Evolutionary conservation across 2,888 invertebrate species (phyloP).

Genomic region (Oxytorus armatus): DNA sequence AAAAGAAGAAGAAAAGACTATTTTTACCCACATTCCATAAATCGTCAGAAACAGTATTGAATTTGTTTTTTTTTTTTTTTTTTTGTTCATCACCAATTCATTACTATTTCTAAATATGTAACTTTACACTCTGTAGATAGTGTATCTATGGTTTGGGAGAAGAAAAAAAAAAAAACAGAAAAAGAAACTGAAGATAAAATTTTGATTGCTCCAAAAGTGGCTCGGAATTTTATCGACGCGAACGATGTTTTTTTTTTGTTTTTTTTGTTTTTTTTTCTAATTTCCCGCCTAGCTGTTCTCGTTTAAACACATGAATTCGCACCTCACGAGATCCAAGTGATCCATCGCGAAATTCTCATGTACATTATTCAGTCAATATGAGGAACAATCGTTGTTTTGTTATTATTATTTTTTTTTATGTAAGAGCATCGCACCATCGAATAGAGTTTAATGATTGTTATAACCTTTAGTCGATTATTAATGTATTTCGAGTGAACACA

Average conservation of each 20-base stretch:
- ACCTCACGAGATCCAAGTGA: too few relatives aligned
- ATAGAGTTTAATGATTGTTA: constrained; percentile 63
- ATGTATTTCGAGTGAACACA: constrained; percentile 55
- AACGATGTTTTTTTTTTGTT: constrained; percentile 22
- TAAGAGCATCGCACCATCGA: constrained; percentile 62
- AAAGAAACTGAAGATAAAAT: too few relatives aligned
- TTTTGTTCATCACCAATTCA: constrained; percentile 18
- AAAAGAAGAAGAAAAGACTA: too few relatives aligned
- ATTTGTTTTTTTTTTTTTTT: constrained; percentile 33
- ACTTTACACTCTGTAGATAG: not conserved
- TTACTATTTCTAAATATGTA: constrained; percentile 28
- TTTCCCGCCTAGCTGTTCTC: not conserved
- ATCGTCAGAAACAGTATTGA: constrained; percentile 56
- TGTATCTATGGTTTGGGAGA: constrained; percentile 3
- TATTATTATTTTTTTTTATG: constrained; percentile 28
- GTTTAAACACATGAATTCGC: not conserved
- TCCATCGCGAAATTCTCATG: too few relatives aligned
- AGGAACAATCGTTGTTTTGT: too few relatives aligned
- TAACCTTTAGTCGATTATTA: constrained; percentile 49
- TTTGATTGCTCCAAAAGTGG: constrained; percentile 49
- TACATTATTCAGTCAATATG: constrained; percentile 23
- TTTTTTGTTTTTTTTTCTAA: too few relatives aligned
- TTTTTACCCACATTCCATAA: constrained; percentile 48
- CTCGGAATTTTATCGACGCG: constrained; percentile 44
- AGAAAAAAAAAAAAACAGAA: too few relatives aligned